Percentiles rank a stretch among this genome's conserved stretches.
Evolutionary conservation across 2,888 invertebrate genomes (phyloP).

Genomic region (Apamea epomidion): DNA sequence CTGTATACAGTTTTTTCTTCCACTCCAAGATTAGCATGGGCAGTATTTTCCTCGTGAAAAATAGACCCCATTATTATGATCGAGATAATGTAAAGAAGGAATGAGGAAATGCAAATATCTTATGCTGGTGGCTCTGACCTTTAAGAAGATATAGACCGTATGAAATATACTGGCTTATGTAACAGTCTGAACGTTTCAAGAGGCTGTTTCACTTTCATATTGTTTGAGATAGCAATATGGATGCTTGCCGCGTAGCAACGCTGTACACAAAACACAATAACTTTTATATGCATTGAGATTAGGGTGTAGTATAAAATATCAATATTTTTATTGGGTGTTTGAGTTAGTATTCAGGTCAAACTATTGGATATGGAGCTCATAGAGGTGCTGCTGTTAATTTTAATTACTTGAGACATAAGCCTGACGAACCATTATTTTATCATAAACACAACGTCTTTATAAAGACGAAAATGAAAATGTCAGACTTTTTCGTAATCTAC

Average conservation of each 20-base stretch:
- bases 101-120: slow-evolving; percentile 56
- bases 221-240: slow-evolving; percentile 64
- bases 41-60: slow-evolving; percentile 57
- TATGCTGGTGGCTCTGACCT: slow-evolving; percentile 42
- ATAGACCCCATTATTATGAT: slow-evolving; percentile 57
- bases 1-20: slow-evolving; percentile 48
- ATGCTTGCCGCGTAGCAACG: slow-evolving; percentile 66
- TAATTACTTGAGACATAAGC: neutral
- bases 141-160: slow-evolving; percentile 46
- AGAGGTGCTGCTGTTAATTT: neutral
- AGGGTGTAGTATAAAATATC: slow-evolving; percentile 48
- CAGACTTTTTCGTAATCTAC: slow-evolving; percentile 16
- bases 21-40: slow-evolving; percentile 60
- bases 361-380: neutral
- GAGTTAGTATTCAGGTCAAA: neutral
- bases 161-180: slow-evolving; percentile 44
- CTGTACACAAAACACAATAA: slow-evolving; percentile 60
- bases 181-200: slow-evolving; percentile 35
- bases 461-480: slow-evolving; percentile 8
- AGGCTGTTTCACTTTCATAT: slow-evolving; percentile 46
- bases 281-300: slow-evolving; percentile 50
- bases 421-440: neutral
- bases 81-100: slow-evolving; percentile 56
- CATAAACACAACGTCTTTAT: neutral
- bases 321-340: slow-evolving; percentile 20